Evolutionary conservation across 2,113 vertebrate genomes (phyloP).

Genomic region (Pantherophis guttatus): DNA sequence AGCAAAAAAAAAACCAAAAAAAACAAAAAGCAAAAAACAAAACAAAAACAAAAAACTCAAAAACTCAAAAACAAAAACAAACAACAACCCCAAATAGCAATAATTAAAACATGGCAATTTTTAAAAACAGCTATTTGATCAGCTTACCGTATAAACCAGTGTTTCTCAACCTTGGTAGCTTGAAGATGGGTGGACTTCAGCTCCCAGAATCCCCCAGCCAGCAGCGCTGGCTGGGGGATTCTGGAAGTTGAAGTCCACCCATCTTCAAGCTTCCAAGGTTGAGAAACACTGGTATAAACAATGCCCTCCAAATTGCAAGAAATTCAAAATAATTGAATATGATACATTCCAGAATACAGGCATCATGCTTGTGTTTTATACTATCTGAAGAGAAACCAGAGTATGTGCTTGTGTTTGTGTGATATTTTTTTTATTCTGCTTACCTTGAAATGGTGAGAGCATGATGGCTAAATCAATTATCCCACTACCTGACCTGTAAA

Average conservation of each 20-base stretch:
- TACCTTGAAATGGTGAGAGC: neutral
- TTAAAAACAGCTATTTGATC: neutral
- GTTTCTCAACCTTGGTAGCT: no score
- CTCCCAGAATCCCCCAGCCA: no score
- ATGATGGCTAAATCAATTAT: neutral
- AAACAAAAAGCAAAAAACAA: neutral
- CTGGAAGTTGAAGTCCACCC: no score
- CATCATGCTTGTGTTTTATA: neutral
- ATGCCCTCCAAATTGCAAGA: neutral
- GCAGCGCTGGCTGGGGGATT: no score
- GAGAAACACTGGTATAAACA: neutral
- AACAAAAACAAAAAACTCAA: neutral
- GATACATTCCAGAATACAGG: neutral
- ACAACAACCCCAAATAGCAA: neutral
- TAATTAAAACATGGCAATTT: neutral
- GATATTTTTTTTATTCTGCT: neutral
- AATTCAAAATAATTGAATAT: neutral
- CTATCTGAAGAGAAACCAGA: neutral
- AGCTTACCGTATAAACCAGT: neutral
- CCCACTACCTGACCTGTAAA: neutral
- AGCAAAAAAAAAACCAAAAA: neutral
- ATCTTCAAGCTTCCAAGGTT: no score
- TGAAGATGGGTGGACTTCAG: no score
- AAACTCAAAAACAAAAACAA: neutral
- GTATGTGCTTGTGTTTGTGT: neutral